Evolutionary conservation across 2,888 invertebrate genomes (phyloP), one percentile per base, ranked within the genome.

Genomic region (Spodoptera exigua): DNA sequence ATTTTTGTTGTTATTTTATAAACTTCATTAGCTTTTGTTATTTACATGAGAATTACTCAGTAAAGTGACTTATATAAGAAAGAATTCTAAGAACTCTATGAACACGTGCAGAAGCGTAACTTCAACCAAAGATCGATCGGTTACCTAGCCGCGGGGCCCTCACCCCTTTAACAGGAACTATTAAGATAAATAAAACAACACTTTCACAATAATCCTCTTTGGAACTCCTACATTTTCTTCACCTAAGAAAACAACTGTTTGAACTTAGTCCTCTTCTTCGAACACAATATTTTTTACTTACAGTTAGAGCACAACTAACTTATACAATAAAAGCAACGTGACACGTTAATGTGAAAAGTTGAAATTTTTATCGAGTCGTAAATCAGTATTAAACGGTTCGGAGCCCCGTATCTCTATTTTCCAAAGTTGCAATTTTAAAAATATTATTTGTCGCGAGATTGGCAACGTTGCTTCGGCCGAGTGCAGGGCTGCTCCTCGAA

Each of bases 351-450:
- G 70, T 68, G 63, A 43, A 68, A 78, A 78, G 76, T 77, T 78
- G 63, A 68, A 63, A 73, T 74, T 73, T 75, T 75, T 77, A 75
- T 76, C 70, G 67, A 36, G 3, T 45, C 47, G 64, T 80, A 80
- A 78, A 79, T 80, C 78, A 78, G 53, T 71, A 61, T 76, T 76
- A 79, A 75, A 70, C 66, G 74, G 44, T 77, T 60, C 60, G 64
- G 46, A 77, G 67, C 64, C 39, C 34, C 69, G 74, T 80, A 78
- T 79, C 76, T 77, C 61, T 70, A 78, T 77, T 80, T 80, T 73
- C 67, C 69, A 68, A 78, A 71, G 71, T 75, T 75, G 75, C 74
- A 68, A 78, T 78, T 81, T 81, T 78, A 65, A 76, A 80, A 81
- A 80, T 80, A 72, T 79, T 80, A 77, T 76, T 72, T 78, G 80